phyloP scores from a whole-genome alignment of 1,140 invertebrate genomes.

The Nephotettix cincticeps region DNA sequence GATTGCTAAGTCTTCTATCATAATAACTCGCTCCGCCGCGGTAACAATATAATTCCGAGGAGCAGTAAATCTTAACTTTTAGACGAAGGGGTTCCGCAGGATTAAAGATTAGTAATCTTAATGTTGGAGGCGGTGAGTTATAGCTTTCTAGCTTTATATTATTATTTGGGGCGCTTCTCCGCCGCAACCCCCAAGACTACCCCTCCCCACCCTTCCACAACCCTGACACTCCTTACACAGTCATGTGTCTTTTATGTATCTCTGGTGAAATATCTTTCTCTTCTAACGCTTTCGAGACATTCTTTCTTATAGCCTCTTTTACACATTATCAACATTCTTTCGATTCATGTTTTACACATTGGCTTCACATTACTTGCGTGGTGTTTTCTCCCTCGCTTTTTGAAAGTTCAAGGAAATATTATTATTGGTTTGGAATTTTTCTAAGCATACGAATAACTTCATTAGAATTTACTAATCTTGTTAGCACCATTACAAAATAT shows the following conservation, averaged over 20 bases:
- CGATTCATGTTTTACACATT: background rate
- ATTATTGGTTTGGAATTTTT: too few species aligned
- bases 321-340: background rate
- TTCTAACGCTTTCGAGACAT: too few species aligned
- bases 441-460: too few species aligned
- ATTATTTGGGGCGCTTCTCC: conserved; percentile 33
- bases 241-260: conserved; percentile 25
- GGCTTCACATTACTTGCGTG: background rate
- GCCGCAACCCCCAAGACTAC: background rate
- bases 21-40: conserved; percentile 38
- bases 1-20: conserved; percentile 42
- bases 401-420: too few species aligned
- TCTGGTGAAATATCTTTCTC: background rate
- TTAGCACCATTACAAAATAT: too few species aligned
- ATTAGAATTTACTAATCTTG: too few species aligned
- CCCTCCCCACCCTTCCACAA: background rate
- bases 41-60: conserved; percentile 61
- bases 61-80: conserved; percentile 71
- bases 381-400: too few species aligned
- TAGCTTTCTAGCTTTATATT: conserved; percentile 40
- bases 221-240: too few species aligned
- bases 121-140: conserved; percentile 46
- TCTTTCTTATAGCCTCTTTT: background rate
- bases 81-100: conserved; percentile 55
- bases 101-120: conserved; percentile 76